Evolutionary conservation across 2,797 vertebrate species (phyloP).

Genomic region (Hyperoplus lanceolatus): DNA sequence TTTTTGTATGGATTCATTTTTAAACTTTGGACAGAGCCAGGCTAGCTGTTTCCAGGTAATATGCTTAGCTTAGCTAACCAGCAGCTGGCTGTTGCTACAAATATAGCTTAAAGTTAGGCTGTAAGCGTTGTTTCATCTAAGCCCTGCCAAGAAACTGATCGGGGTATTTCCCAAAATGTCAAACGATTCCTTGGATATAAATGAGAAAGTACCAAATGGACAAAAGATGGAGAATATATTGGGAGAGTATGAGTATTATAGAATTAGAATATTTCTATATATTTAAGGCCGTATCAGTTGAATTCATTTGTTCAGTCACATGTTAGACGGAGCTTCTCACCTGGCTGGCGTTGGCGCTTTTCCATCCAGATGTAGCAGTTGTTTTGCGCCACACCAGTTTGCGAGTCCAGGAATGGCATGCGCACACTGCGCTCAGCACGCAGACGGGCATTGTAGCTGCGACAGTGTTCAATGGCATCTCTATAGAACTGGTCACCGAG

Average conservation of each 20-base stretch:
- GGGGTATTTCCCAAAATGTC: neutral
- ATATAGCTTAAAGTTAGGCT: neutral
- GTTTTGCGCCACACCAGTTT: slow-evolving; percentile 98
- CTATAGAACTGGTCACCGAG: slow-evolving; percentile 98
- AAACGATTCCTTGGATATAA: neutral
- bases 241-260: too few relatives aligned
- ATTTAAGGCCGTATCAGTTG: neutral
- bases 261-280: too few relatives aligned
- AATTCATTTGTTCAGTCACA: too few relatives aligned
- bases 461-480: slow-evolving; percentile 97
- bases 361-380: slow-evolving; percentile 99
- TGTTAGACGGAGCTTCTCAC: slow-evolving; percentile 76
- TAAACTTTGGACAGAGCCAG: neutral
- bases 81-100: neutral
- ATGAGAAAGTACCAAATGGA: neutral
- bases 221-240: neutral
- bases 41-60: neutral
- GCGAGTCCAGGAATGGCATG: slow-evolving; percentile 96
- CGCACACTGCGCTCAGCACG: slow-evolving; percentile 95
- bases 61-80: neutral
- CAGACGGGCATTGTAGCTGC: slow-evolving; percentile 95
- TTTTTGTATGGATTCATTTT: slow-evolving; percentile 1
- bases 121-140: neutral
- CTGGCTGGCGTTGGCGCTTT: slow-evolving; percentile 94
- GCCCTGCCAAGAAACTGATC: neutral